Evolutionary conservation across 2,113 vertebrate species (phyloP), one percentile per base, ranked within the genome.

Genomic region (Anseranas semipalmata): DNA sequence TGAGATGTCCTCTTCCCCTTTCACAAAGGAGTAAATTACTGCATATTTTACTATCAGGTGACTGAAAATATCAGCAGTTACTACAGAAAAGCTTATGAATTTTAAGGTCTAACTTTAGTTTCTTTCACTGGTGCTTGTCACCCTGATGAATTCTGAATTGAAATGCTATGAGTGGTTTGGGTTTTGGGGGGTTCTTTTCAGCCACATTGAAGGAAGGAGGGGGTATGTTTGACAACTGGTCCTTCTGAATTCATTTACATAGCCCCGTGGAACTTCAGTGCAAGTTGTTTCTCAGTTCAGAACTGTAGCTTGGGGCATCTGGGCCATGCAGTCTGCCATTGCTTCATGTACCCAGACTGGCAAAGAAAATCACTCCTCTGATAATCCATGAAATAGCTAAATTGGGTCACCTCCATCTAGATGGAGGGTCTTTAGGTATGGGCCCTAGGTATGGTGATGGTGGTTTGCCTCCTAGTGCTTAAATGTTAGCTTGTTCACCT

Each of bases 31-130:
- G 21, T 22, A 2, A 45, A 50, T 43, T 15, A 39, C 28, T 41
- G 3, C 15, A 2, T 32, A 2, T n/a, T 9, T 39, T 45, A 10
- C 50, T 30, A 1, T 0, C 5, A 4, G 33, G 35, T 13, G 21
- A 22, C 46, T 62, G 63, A 32, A 43, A 37, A 58, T 5, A 7
- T n/a, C 50, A 37, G 82, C 21, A 37, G 17, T 24, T 63, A 17
- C 76, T 35, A 28, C 48, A 63, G 76, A 45, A 58, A 55, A 71
- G 9, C 58, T 25, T 25, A 20, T 4, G 19, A 39, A 27, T 32
- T 27, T 35, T 15, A 41, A 88, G 43, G 28, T 33, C 10, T 48
- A 9, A 30, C 25, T 62, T n/a, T 48, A 39, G 27, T 30, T 62
- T 30, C 58, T 59, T 14, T 60, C 67, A 13, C 27, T 50, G 21